Evolutionary conservation across 92 coral and sea anemone species (phyloP), one percentile per base, ranked within the genome.

Genomic region (Umimayanthus chanpuru): DNA sequence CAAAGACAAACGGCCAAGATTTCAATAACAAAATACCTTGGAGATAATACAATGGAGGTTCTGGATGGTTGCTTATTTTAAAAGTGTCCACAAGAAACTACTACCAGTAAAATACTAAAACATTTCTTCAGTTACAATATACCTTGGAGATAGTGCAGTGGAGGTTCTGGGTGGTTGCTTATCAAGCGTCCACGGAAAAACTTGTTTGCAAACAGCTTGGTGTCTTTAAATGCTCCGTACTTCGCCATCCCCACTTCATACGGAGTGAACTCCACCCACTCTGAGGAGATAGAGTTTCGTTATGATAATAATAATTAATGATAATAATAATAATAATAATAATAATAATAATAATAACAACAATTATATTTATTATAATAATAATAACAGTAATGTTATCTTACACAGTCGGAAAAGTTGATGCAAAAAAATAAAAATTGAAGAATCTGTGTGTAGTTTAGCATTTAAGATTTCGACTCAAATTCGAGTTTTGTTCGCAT

Each of bases 141-240:
- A 93, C 95, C 95, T 86, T 88, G 93, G 32, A 93, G 77, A 76
- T 90, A 93, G 79, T 91, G 95, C 88, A 93, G 65, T 2, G 92
- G 90, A 0, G 91, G 86, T 49, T 93, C 95, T 15, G 89, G 82
- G 64, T 61, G 40, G 2, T 86, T 58, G 8, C 76, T 73, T 30
- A 93, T 49, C 76, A 89, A 65, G 25, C 84, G 72, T 21, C 95
- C 95, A 36, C 91, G 84, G 53, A 88, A 93, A 64, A 71, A 93
- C 86, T 93, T 93, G 89, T 88, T 90, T 15, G 91, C 90, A 72
- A 93, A 93, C 15, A 40, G 41, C 58, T 86, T 79, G 0, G 92
- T 85, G 49, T 89, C 86, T 43, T 81, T n/a, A 77, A 79, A 93
- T 7, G 91, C 88, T 3, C 95, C 95, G 65, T 85, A 88, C 49